Base-by-base conservation (phyloP, 2,113 vertebrate genomes). In the Ciconia boyciana region DNA sequence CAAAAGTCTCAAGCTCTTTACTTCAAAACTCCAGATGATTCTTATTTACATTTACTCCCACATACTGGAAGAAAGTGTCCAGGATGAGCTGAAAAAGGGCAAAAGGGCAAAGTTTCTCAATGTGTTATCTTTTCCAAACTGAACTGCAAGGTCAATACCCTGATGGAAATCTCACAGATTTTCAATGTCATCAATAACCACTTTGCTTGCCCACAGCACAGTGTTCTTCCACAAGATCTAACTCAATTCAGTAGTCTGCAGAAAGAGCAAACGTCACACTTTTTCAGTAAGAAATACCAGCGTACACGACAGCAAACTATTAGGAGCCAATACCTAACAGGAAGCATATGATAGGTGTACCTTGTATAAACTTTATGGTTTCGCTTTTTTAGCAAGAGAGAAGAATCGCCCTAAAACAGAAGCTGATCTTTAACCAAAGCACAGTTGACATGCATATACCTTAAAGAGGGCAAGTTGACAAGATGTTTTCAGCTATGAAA, bases 101-200 rank as follows among this genome's bases (percentile, higher is more conserved):
- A 89, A 95, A 78, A 95, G 85, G 61, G 60, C 83, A 57, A 71
- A 80, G 61, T 96, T 96, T 83, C 79, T 60, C 89, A 96, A 77
- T 6, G 1, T 31, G 36, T 74, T 96, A 94, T 93, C 96, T 94
- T 66, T 87, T 90, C 61, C 54, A 93, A 94, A 69, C 60, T 60
- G 49, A 94, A 91, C 39, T 90, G 58, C 57, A 80, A 95, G 95
- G 94, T 94, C 95, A 97, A 87, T 76, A 86, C 54, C 75, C 92
- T 66, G 51, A n/a, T n/a, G n/a, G n/a, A n/a, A n/a, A n/a, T n/a
- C n/a, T n/a, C n/a, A n/a, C n/a, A n/a, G n/a, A n/a, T n/a, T n/a
- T n/a, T n/a, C 41, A 41, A 8, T 44, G 22, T 87, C 32, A 69
- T 69, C 62, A 62, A 55, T 34, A 78, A 68, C 28, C 41, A 24